phyloP scores from a whole-genome alignment of 2,888 invertebrate genomes.

The Melinopterus prodromus region DNA sequence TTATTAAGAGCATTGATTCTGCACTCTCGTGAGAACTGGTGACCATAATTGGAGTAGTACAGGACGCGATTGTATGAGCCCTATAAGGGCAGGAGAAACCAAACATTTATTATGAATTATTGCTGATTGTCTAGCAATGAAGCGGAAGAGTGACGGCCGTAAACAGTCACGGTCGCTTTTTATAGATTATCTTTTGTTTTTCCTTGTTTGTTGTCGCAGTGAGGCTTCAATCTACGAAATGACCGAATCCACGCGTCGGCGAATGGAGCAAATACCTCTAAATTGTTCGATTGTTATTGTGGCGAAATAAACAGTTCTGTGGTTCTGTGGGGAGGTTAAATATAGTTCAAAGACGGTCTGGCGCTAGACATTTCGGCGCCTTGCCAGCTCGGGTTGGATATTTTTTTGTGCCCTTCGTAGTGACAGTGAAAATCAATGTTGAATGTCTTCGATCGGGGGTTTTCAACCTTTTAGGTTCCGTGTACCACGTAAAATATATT shows the following conservation, averaged over 20 bases:
- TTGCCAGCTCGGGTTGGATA: no score
- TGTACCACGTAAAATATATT: no score
- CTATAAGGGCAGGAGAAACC: not conserved
- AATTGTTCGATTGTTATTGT: no score
- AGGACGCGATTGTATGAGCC: not conserved
- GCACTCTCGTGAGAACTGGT: not conserved
- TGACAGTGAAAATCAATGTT: no score
- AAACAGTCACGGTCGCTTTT: not conserved
- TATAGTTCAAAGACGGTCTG: no score
- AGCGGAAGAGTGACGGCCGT: not conserved
- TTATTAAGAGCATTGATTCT: not conserved
- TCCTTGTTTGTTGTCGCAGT: not conserved
- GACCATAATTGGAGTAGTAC: not conserved
- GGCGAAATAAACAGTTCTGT: no score
- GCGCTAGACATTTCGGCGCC: no score
- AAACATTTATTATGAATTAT: slow-evolving; percentile 4
- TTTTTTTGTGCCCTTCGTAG: no score
- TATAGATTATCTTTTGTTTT: not conserved
- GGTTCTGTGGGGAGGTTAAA: no score
- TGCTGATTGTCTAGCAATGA: not conserved
- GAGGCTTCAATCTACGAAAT: not conserved
- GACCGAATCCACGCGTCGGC: not conserved
- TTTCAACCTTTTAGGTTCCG: no score
- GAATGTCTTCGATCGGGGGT: no score
- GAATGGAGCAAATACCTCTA: no score